phyloP scores from a whole-genome alignment of 2,797 vertebrate genomes.

The Acipenser transmontanus region DNA sequence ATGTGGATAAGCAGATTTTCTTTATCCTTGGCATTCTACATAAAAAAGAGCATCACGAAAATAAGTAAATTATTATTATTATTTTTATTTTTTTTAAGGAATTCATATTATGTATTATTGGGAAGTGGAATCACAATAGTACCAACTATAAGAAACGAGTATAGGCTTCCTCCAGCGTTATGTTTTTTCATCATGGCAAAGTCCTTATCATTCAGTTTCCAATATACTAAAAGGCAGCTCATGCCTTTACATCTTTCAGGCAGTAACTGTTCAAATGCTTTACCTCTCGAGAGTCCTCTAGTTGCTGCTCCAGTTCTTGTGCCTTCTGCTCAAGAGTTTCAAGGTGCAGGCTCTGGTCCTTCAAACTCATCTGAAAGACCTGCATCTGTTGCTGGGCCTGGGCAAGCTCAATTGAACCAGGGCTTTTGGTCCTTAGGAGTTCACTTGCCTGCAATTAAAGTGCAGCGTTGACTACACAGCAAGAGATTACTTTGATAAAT shows the following conservation, averaged over 20 bases:
- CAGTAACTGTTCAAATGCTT: background rate
- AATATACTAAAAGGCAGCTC: too few species aligned
- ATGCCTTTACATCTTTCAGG: too few species aligned
- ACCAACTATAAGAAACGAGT: too few species aligned
- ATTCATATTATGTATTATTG: too few species aligned
- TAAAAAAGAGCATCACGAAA: conserved; percentile 19
- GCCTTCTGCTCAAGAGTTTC: conserved; percentile 33
- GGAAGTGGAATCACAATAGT: too few species aligned
- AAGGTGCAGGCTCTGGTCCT: conserved; percentile 33
- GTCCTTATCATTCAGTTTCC: too few species aligned
- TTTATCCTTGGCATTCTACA: conserved; percentile 39
- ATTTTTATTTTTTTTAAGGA: too few species aligned
- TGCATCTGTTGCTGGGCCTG: conserved; percentile 35
- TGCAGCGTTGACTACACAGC: too few species aligned
- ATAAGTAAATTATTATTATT: too few species aligned
- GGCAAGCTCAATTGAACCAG: conserved; percentile 34
- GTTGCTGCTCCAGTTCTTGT: background rate
- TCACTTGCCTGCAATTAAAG: conserved; percentile 52
- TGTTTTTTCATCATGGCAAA: too few species aligned
- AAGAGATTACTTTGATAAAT: too few species aligned
- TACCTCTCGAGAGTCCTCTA: conserved; percentile 41
- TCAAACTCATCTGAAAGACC: conserved; percentile 27
- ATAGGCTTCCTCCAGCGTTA: too few species aligned
- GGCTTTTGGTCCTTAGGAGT: conserved; percentile 53
- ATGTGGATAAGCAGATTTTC: conserved; percentile 30